Evolutionary conservation across 2,888 invertebrate species (phyloP), one percentile per base, ranked within the genome.

Genomic region (Mylabris sibirica): DNA sequence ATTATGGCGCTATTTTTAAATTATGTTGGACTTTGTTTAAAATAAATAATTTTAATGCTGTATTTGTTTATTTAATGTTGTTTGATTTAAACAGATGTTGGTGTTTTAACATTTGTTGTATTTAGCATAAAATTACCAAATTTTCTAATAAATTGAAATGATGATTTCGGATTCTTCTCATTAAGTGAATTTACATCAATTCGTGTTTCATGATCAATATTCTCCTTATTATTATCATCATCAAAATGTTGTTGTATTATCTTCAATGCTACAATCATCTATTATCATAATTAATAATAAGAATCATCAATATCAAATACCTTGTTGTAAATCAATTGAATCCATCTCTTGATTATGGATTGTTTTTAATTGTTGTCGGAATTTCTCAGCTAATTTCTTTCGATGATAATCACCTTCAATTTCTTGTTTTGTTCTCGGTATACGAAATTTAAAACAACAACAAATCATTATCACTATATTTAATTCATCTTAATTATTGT

Each of bases 381-480:
- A 97, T 83, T 93, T 94, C 76, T 89, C 89, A 0, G 95, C 92
- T 61, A 97, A 90, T 83, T 91, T 92, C 78, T 94, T 91, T 22
- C 97, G 88, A 77, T 94, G 91, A 84, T 93, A 96, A 84, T 97
- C 96, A 0, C 96, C 96, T 83, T 97, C 96, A 72, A 98, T 97
- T 85, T 97, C 96, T 84, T 97, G 96, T 83, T 97, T 97, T 0
- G 97, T 97, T 65, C 97, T 88, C 1, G 97, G 97, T 75, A 98
- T 93, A 44, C 97, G 91, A 84, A 96, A 94, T 75, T 94, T 92
- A 79, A 96, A 90, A 81, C 96, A 96, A 82, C 97, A 97, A 83
- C 97, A 97, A 65, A 96, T 86, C 80, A 95, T 90, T 73, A 97
- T 91, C 71, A 93, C 95, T 95, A 81, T 85, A 59, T 68, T 53